phyloP scores from a whole-genome alignment of 2,113 vertebrate species.

The Trichomycterus rosablanca region DNA sequence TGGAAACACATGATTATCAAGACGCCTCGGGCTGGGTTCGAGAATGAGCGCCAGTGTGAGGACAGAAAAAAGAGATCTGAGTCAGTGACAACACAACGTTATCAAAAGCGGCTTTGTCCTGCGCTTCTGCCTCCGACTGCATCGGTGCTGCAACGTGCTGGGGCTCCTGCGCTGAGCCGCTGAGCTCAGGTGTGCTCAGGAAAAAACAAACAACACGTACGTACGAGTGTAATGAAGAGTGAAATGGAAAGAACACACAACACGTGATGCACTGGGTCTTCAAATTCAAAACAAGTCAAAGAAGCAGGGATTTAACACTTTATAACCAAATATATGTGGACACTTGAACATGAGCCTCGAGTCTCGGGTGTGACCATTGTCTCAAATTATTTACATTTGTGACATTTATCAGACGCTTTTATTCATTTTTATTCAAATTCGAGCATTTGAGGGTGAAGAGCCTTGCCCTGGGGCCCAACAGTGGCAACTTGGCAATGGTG shows the following conservation, averaged over 20 bases:
- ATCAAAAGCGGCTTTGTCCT: slow-evolving; percentile 64
- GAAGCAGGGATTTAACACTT: too few relatives aligned
- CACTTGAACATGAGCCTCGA: too few relatives aligned
- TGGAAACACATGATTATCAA: neutral
- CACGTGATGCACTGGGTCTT: slow-evolving; percentile 25
- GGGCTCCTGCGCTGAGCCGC: slow-evolving; percentile 43
- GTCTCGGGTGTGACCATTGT: too few relatives aligned
- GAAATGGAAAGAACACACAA: slow-evolving; percentile 56
- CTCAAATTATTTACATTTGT: neutral
- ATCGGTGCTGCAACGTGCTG: slow-evolving; percentile 13
- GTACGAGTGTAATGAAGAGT: slow-evolving; percentile 57
- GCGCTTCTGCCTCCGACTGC: slow-evolving; percentile 30
- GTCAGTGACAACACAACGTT: slow-evolving; percentile 58
- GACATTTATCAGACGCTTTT: too few relatives aligned
- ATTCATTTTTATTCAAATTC: neutral
- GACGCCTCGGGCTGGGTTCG: neutral
- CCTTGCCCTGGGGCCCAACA: too few relatives aligned
- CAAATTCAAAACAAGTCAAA: too few relatives aligned
- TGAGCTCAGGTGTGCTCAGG: slow-evolving; percentile 72
- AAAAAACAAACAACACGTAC: slow-evolving; percentile 62
- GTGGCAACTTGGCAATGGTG: too few relatives aligned
- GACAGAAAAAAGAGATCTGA: slow-evolving; percentile 39
- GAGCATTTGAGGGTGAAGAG: too few relatives aligned
- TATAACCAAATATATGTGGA: too few relatives aligned
- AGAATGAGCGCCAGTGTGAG: slow-evolving; percentile 6